phyloP scores from a whole-genome alignment of 92 coral and sea anemone species.

The Chrysogorgia sp. region DNA sequence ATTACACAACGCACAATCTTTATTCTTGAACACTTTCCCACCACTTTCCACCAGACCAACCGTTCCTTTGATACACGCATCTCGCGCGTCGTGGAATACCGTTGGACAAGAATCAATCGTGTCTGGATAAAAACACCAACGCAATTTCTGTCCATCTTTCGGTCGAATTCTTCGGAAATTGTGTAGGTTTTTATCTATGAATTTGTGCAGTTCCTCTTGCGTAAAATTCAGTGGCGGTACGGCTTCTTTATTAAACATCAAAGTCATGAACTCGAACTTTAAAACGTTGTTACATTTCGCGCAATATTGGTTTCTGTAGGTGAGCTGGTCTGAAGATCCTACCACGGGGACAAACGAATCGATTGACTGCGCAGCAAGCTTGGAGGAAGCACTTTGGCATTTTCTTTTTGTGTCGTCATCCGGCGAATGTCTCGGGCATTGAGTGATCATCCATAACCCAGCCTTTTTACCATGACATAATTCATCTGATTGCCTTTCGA shows the following conservation, averaged over 20 bases:
- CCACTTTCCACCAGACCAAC: constrained; percentile 2
- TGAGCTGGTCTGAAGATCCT: constrained; percentile 1
- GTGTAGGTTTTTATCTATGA: not conserved
- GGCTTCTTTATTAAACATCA: not conserved
- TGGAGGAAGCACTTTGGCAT: constrained; percentile 12
- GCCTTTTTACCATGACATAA: not conserved
- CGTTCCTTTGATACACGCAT: not conserved
- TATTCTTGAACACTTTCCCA: not conserved
- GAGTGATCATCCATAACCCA: constrained; percentile 34
- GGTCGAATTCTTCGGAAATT: not conserved
- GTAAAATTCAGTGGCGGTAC: not conserved
- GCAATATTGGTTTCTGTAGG: not conserved
- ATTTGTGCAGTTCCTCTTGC: not conserved
- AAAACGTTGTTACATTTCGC: constrained; percentile 2
- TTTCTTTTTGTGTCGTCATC: constrained; percentile 14
- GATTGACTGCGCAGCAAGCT: not conserved
- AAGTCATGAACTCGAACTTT: not conserved
- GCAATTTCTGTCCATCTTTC: not conserved
- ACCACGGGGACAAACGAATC: constrained; percentile 20
- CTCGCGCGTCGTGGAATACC: not conserved
- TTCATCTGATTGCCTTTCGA: not conserved
- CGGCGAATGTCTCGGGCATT: constrained; percentile 18
- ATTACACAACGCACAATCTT: constrained; percentile 2
- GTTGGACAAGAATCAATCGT: not conserved
- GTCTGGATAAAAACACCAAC: constrained; percentile 2